phyloP scores from a whole-genome alignment of 1,140 invertebrate species.

The Tetramorium parvispinum region DNA sequence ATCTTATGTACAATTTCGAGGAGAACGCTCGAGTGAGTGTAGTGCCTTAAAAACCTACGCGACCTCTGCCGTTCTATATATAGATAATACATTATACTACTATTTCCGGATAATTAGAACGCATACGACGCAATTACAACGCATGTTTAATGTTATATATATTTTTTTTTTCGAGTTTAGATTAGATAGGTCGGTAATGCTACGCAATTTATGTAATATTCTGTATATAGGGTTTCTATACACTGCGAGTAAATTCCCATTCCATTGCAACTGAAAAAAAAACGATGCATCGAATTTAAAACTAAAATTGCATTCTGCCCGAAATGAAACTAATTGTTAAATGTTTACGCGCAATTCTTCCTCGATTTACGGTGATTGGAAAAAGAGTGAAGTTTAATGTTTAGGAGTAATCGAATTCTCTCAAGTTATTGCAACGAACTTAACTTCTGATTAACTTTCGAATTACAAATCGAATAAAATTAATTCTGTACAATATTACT shows the following conservation, averaged over 20 bases:
- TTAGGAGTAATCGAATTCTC: background rate
- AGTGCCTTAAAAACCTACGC: conserved; percentile 1
- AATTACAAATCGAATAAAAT: conserved; percentile 33
- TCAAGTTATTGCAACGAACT: background rate
- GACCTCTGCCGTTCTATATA: background rate
- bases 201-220: background rate
- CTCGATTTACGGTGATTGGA: conserved; percentile 5
- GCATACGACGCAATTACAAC: conserved; percentile 1
- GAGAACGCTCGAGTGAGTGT: background rate
- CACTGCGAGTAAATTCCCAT: background rate
- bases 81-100: conserved; percentile 9
- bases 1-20: conserved; percentile 39
- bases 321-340: conserved; percentile 12
- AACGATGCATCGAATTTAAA: conserved; percentile 34
- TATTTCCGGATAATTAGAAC: conserved; percentile 2
- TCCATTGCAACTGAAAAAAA: conserved; percentile 16
- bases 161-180: background rate
- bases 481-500: conserved; percentile 11
- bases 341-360: background rate
- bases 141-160: background rate
- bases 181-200: conserved; percentile 28
- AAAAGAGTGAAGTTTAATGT: background rate
- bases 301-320: conserved; percentile 72
- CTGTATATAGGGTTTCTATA: conserved; percentile 8
- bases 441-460: background rate